Percentiles rank a stretch among this genome's conserved stretches.
Evolutionary conservation across 2,888 invertebrate species (phyloP).

Genomic region (Leucoptera coffeella): DNA sequence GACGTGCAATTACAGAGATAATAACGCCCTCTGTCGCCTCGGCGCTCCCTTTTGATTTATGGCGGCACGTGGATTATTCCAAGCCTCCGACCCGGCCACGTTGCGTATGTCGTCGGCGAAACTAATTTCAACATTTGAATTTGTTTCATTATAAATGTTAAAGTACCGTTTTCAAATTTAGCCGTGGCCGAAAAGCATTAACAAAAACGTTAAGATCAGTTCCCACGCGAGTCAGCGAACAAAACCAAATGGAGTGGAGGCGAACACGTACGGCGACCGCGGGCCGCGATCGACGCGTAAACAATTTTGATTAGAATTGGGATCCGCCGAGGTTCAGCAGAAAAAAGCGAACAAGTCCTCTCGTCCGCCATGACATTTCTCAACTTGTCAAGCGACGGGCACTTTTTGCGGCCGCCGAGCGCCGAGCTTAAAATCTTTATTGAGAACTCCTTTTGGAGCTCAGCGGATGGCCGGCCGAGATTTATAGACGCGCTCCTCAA

Average conservation of each 20-base stretch:
- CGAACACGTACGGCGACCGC: conserved; percentile 7
- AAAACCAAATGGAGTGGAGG: conserved; percentile 13
- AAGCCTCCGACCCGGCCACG: conserved; percentile 12
- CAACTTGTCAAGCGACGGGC: conserved; percentile 32
- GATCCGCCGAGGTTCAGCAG: conserved; percentile 30
- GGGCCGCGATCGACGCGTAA: conserved; percentile 29
- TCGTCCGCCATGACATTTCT: conserved; percentile 23
- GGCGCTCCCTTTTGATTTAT: conserved; percentile 48
- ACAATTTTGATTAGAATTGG: conserved; percentile 53
- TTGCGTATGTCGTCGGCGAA: too few relatives aligned
- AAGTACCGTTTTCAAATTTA: too few relatives aligned
- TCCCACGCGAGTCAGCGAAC: conserved; percentile 20
- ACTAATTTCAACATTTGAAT: too few relatives aligned
- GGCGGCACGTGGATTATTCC: too few relatives aligned
- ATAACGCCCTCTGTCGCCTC: conserved; percentile 46
- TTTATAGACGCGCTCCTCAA: conserved; percentile 21
- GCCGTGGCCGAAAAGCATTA: too few relatives aligned
- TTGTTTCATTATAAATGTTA: too few relatives aligned
- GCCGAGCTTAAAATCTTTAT: conserved; percentile 44
- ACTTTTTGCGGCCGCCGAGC: conserved; percentile 33
- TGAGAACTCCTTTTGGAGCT: conserved; percentile 15
- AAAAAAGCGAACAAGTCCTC: conserved; percentile 22
- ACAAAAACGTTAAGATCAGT: too few relatives aligned
- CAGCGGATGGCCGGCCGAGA: conserved; percentile 15
- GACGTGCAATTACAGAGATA: conserved; percentile 55